These are phyloP conservation scores for Pristionchus maxplancki DNA, from an alignment of 2,888 invertebrate genomes.

Conservation along the genomic window DNA sequence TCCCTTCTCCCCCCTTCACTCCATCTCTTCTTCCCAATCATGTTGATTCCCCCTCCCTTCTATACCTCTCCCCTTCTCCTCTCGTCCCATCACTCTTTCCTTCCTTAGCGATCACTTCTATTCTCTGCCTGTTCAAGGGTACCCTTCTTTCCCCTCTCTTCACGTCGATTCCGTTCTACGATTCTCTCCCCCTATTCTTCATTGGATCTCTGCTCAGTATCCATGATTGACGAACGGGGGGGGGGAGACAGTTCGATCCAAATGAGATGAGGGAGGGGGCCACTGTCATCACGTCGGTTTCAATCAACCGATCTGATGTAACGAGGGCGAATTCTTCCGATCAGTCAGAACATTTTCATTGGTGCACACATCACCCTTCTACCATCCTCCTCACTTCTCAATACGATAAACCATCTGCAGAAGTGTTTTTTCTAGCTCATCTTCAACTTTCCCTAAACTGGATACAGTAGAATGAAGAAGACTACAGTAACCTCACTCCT, in stretches of 20 bases:
- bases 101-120: slow-evolving; percentile 24
- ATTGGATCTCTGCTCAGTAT: slow-evolving; percentile 5
- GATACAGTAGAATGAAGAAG: background rate
- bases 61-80: background rate
- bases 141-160: background rate
- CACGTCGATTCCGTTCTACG: slow-evolving; percentile 14
- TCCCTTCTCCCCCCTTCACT: background rate
- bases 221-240: background rate
- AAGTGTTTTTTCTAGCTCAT: background rate
- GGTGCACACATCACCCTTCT: too few relatives aligned
- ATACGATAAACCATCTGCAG: background rate
- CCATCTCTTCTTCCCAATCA: slow-evolving; percentile 29
- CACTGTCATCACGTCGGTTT: background rate
- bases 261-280: background rate
- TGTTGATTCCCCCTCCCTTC: slow-evolving; percentile 13
- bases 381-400: background rate
- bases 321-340: background rate
- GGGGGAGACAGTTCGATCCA: background rate
- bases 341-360: background rate
- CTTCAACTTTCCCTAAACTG: background rate
- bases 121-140: slow-evolving; percentile 11
- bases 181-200: background rate
- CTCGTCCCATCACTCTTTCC: slow-evolving; percentile 8
- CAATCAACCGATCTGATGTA: background rate
- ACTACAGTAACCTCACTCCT: background rate